Evolutionary conservation across 2,113 vertebrate genomes (phyloP).

Genomic region (Myotis lucifugus): DNA sequence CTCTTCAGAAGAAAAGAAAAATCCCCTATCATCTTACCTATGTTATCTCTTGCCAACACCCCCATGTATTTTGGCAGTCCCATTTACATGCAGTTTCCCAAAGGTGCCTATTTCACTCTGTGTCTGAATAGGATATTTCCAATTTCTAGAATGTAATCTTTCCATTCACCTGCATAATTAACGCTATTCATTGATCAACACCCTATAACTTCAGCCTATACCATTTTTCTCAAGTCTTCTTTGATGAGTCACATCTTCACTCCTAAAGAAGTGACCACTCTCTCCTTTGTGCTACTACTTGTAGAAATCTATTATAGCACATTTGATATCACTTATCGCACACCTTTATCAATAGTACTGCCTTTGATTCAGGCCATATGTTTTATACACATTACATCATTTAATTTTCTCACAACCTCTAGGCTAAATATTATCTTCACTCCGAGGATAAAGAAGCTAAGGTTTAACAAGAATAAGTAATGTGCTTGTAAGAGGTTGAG

Average conservation of each 20-base stretch:
- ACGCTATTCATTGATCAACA: background rate
- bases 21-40: background rate
- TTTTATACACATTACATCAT: background rate
- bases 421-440: slow-evolving; percentile 33
- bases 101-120: background rate
- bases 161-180: background rate
- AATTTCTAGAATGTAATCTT: background rate
- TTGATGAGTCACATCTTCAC: background rate
- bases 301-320: background rate
- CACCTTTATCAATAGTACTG: background rate
- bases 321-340: background rate
- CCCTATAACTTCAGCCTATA: background rate
- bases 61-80: background rate
- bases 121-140: background rate
- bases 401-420: background rate
- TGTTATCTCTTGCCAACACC: background rate
- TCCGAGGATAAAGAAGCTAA: background rate
- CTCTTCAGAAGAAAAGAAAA: background rate
- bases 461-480: slow-evolving; percentile 26
- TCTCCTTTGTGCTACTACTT: background rate
- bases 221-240: background rate
- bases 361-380: background rate
- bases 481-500: background rate
- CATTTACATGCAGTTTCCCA: background rate
- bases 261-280: background rate